Evolutionary conservation across 2,113 vertebrate species (phyloP).

Genomic region (Oryzias curvinotus): DNA sequence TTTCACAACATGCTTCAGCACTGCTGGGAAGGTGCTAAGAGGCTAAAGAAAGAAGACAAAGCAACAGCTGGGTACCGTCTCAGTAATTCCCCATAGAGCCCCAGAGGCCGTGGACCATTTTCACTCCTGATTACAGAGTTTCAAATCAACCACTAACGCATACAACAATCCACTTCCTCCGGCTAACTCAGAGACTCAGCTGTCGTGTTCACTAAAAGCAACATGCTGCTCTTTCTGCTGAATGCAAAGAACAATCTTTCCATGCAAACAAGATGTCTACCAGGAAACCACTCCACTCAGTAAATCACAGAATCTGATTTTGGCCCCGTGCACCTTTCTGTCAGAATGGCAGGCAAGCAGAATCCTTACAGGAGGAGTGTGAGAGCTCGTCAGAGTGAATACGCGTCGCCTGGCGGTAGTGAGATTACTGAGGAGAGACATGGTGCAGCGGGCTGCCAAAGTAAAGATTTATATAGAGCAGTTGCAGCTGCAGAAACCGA

Average conservation of each 20-base stretch:
- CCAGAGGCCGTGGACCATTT: slow-evolving; percentile 69
- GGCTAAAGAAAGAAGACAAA: slow-evolving; percentile 74
- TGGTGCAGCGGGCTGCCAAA: slow-evolving; percentile 62
- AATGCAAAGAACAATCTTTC: slow-evolving; percentile 49
- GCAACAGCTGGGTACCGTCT: slow-evolving; percentile 81
- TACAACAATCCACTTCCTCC: slow-evolving; percentile 66
- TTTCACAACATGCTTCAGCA: slow-evolving; percentile 66
- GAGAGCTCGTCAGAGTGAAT: slow-evolving; percentile 61
- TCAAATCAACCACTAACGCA: slow-evolving; percentile 76
- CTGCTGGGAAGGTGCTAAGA: slow-evolving; percentile 76
- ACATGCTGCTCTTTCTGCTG: slow-evolving; percentile 20
- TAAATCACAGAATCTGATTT: slow-evolving; percentile 59
- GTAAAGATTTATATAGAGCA: slow-evolving; percentile 78
- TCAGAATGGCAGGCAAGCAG: slow-evolving; percentile 58
- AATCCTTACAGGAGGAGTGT: slow-evolving; percentile 46
- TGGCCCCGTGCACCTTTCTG: slow-evolving; percentile 46
- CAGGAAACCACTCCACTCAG: slow-evolving; percentile 35
- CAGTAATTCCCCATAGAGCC: slow-evolving; percentile 72
- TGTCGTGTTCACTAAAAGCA: slow-evolving; percentile 49
- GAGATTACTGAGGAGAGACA: slow-evolving; percentile 65
- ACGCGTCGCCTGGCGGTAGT: slow-evolving; percentile 52
- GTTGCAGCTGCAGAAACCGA: slow-evolving; percentile 76
- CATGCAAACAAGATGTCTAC: slow-evolving; percentile 65
- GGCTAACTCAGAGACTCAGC: slow-evolving; percentile 49
- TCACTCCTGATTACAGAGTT: slow-evolving; percentile 77